A percentile compares a stretch with the other conserved stretches of the same genome.
phyloP scores from a whole-genome alignment of 2,888 invertebrate genomes.

The Glaucopsyche alexis region DNA sequence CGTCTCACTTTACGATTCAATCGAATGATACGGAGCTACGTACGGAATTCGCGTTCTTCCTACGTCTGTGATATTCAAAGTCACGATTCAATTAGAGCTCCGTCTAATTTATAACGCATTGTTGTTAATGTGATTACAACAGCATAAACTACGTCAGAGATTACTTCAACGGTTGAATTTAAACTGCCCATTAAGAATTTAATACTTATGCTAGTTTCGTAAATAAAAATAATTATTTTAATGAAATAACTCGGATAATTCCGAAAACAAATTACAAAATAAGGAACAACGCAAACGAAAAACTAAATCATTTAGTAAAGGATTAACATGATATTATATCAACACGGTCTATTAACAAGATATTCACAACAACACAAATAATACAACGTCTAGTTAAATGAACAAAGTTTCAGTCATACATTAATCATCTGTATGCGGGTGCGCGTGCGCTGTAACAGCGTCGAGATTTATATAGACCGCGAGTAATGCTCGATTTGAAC shows the following conservation, averaged over 20 bases:
- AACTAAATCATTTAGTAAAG: background rate
- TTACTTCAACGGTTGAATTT: constrained; percentile 9
- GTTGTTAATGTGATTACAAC: constrained; percentile 19
- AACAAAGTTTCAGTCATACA: constrained; percentile 55
- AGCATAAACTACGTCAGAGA: constrained; percentile 14
- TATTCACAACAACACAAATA: constrained; percentile 61
- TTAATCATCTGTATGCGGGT: constrained; percentile 66
- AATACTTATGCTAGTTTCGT: background rate
- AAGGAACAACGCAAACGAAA: background rate
- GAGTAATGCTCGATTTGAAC: constrained; percentile 35
- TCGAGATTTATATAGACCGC: constrained; percentile 36
- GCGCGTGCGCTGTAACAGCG: constrained; percentile 56
- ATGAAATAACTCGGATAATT: background rate
- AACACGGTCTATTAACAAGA: constrained; percentile 44
- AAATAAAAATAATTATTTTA: background rate
- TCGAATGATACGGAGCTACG: constrained; percentile 52
- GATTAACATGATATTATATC: constrained; percentile 34
- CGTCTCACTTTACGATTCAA: constrained; percentile 33
- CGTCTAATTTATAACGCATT: constrained; percentile 24
- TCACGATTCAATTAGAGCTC: constrained; percentile 27
- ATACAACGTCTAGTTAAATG: constrained; percentile 69
- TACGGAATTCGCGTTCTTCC: constrained; percentile 30
- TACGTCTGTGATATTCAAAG: constrained; percentile 27
- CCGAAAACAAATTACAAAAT: background rate
- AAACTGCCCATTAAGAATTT: background rate